A percentile compares a stretch with the other conserved stretches of the same genome.
phyloP scores from a whole-genome alignment of 2,797 vertebrate species.

The Aphelocoma californica region DNA sequence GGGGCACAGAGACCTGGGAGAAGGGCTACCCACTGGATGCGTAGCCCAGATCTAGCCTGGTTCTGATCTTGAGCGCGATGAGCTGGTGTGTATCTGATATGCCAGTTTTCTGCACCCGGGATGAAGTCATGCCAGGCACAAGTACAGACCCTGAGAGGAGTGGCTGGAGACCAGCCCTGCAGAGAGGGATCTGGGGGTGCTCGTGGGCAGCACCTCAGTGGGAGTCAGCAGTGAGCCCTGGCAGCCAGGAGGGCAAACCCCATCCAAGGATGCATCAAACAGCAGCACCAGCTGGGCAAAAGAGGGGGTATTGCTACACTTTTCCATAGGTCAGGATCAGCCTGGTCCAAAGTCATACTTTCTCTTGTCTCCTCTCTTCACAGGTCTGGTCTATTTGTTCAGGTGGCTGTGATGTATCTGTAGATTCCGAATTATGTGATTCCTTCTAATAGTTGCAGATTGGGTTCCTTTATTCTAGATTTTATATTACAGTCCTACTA shows the following conservation, averaged over 20 bases:
- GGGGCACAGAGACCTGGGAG: background rate
- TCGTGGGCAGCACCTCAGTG: background rate
- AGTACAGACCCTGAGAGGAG: background rate
- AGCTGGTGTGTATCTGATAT: fast-evolving
- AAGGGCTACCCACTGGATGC: background rate
- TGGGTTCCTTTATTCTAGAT: background rate
- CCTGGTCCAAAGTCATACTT: background rate
- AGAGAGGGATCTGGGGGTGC: background rate
- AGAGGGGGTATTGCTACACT: background rate
- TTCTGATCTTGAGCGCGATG: background rate
- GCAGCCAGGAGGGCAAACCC: background rate
- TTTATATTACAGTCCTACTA: background rate
- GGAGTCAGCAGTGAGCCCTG: background rate
- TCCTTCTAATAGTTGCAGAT: background rate
- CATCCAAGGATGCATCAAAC: too few species aligned
- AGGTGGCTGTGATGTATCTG: background rate
- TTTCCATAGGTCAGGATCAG: background rate
- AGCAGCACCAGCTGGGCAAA: background rate
- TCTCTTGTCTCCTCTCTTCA: background rate
- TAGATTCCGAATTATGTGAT: fast-evolving
- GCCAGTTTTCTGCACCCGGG: background rate
- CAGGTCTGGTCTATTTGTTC: background rate
- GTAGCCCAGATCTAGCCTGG: background rate
- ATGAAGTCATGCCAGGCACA: background rate
- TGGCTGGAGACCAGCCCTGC: background rate